Percentiles rank a stretch among this genome's conserved stretches.
phyloP scores from a whole-genome alignment of 2,888 invertebrate genomes.

The Antitype chi region DNA sequence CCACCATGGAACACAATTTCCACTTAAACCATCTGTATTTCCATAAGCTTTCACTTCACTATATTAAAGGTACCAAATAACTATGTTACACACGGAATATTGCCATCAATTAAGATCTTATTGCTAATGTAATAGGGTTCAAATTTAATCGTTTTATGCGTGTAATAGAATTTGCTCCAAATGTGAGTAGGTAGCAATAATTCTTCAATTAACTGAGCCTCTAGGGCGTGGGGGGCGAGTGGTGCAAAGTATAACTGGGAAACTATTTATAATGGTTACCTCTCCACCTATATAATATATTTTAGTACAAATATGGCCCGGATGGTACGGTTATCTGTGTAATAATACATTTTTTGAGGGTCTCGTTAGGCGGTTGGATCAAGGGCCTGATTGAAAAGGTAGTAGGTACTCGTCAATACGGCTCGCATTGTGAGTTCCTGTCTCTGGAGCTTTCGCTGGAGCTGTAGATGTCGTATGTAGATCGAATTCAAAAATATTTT shows the following conservation, averaged over 20 bases:
- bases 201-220: constrained; percentile 82
- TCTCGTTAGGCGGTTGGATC: no score
- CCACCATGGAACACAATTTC: constrained; percentile 43
- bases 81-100: constrained; percentile 27
- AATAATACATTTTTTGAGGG: no score
- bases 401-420: no score
- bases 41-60: constrained; percentile 57
- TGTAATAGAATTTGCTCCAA: constrained; percentile 73
- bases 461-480: no score
- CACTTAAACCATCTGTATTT: constrained; percentile 59
- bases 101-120: constrained; percentile 57
- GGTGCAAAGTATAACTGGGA: constrained; percentile 43
- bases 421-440: no score
- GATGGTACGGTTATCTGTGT: no score
- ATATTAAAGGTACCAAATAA: constrained; percentile 55
- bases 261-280: neutral
- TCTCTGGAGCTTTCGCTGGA: no score
- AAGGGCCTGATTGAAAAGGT: no score
- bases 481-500: no score
- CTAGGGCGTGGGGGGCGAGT: constrained; percentile 57
- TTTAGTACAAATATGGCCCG: neutral
- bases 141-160: constrained; percentile 65
- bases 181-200: constrained; percentile 80
- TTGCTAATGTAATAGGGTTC: constrained; percentile 57
- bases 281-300: neutral